Conservation (phyloP, 2,888 invertebrate genomes). For the Cacoxenus indagator region DNA sequence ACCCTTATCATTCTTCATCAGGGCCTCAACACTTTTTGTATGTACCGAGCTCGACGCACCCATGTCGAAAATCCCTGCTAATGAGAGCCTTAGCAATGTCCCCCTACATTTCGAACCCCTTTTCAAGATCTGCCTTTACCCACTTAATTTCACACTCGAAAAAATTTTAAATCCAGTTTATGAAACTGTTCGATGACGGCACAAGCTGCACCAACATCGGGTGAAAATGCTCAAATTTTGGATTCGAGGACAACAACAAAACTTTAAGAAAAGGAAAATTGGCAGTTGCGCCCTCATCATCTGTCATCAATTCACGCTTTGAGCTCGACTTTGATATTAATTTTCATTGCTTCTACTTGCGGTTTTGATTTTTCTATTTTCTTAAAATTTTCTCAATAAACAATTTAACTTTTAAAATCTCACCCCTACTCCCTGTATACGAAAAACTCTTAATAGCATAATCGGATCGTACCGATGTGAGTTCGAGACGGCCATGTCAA, state of each 20-base stretch:
- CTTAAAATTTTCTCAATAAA: constrained; percentile 25
- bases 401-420: too few relatives aligned
- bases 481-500: too few relatives aligned
- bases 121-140: not conserved
- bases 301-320: constrained; percentile 35
- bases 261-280: not conserved
- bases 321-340: not conserved
- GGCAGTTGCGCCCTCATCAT: constrained; percentile 38
- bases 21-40: not conserved
- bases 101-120: not conserved
- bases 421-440: too few relatives aligned
- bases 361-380: constrained; percentile 19
- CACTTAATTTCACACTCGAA: constrained; percentile 44
- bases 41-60: not conserved
- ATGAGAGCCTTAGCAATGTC: not conserved
- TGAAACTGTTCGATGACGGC: constrained; percentile 27
- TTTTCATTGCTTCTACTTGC: constrained; percentile 7
- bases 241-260: not conserved
- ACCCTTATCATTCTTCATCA: not conserved
- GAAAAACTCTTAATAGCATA: too few relatives aligned
- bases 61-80: not conserved
- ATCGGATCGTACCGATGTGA: too few relatives aligned
- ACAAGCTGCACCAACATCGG: constrained; percentile 21
- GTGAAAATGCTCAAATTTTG: constrained; percentile 1
- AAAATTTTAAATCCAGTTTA: constrained; percentile 39